Percentiles rank a stretch among this genome's conserved stretches.
These are phyloP conservation scores for Drosophila nasuta DNA, from an alignment of 1,140 invertebrate genomes.

Conservation along the genomic window DNA sequence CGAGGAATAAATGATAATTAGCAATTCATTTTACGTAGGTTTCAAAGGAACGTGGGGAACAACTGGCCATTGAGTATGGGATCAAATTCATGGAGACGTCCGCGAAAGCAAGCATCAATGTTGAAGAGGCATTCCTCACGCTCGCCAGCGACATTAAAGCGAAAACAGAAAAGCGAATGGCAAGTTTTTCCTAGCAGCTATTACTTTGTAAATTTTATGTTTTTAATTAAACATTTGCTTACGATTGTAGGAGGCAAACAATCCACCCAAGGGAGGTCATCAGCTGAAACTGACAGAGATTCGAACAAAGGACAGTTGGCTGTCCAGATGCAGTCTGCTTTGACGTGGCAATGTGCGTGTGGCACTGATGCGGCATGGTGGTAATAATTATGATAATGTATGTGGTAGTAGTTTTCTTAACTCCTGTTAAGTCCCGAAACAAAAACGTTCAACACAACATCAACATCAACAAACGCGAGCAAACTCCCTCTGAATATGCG, in stretches of 20 bases:
- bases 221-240: constrained; percentile 24
- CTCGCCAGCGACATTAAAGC: constrained; percentile 97
- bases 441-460: constrained; percentile 52
- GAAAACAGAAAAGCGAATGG: constrained; percentile 98
- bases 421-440: constrained; percentile 69
- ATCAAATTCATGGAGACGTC: constrained; percentile 98
- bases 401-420: constrained; percentile 83
- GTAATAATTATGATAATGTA: constrained; percentile 72
- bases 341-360: constrained; percentile 87
- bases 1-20: neutral
- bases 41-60: constrained; percentile 89
- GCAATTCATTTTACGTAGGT: constrained; percentile 84
- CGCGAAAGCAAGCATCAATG: constrained; percentile 95
- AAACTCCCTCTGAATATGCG: constrained; percentile 48
- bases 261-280: constrained; percentile 91
- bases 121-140: constrained; percentile 96
- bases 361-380: constrained; percentile 78
- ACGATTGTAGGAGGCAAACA: constrained; percentile 89
- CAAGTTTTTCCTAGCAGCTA: constrained; percentile 85
- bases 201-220: constrained; percentile 2
- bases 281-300: constrained; percentile 89
- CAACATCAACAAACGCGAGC: constrained; percentile 41
- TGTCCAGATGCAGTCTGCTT: constrained; percentile 90
- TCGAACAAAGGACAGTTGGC: constrained; percentile 90
- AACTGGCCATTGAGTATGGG: constrained; percentile 94